Evolutionary conservation across 2,888 invertebrate genomes (phyloP).

Genomic region (Drosophila nigricruria): DNA sequence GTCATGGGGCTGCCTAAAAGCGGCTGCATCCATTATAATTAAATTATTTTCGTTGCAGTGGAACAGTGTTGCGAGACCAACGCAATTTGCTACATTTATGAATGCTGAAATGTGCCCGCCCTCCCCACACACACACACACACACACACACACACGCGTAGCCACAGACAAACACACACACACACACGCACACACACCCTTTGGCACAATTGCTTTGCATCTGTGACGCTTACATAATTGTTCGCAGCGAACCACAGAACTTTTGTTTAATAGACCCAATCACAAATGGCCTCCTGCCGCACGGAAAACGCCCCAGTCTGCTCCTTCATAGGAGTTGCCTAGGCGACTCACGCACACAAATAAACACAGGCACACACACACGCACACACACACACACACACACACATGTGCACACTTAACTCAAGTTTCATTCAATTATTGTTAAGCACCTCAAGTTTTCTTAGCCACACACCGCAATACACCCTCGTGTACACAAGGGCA

Average conservation of each 20-base stretch:
- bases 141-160: background rate
- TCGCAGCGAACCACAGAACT: constrained; percentile 55
- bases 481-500: constrained; percentile 26
- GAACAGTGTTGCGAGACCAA: background rate
- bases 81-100: constrained; percentile 13
- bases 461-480: constrained; percentile 67
- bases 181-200: background rate
- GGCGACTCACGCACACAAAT: constrained; percentile 7
- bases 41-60: constrained; percentile 6
- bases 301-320: background rate
- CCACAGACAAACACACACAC: background rate
- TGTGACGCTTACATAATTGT: constrained; percentile 59
- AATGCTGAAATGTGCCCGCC: background rate
- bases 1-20: background rate
- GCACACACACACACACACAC: background rate
- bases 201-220: constrained; percentile 25
- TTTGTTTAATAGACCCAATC: constrained; percentile 75
- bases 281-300: constrained; percentile 33
- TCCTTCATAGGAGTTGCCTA: background rate
- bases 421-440: constrained; percentile 80
- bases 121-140: background rate
- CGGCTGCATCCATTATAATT: constrained; percentile 2
- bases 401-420: constrained; percentile 60
- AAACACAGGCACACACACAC: background rate
- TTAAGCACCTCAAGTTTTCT: constrained; percentile 79